Conservation (phyloP, 2,113 vertebrate genomes). For the Aviceda subcristata region DNA sequence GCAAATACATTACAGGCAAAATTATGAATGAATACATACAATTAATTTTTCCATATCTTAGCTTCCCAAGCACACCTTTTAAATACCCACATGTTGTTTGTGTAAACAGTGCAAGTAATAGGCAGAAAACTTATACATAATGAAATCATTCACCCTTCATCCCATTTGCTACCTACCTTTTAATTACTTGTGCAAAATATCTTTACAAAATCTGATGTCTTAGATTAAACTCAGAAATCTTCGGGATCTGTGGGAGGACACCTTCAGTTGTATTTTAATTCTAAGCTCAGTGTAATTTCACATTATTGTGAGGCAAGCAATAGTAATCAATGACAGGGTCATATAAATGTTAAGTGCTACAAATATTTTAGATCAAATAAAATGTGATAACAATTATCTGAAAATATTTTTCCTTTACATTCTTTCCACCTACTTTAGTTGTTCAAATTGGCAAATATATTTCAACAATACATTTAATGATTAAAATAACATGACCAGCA, state of each 20-base stretch:
- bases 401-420: background rate
- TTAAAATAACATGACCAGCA: background rate
- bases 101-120: background rate
- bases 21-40: background rate
- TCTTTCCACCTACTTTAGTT: background rate
- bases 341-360: background rate
- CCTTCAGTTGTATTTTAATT: background rate
- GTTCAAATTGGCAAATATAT: background rate
- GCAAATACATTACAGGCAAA: background rate
- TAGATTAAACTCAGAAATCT: background rate
- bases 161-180: background rate
- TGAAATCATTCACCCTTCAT: background rate
- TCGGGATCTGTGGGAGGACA: background rate
- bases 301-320: background rate
- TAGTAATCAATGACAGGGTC: background rate
- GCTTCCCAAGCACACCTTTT: background rate
- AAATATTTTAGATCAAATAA: background rate
- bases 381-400: background rate
- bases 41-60: background rate
- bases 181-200: background rate
- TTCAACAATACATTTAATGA: background rate
- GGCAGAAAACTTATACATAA: background rate
- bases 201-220: background rate
- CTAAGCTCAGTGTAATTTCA: background rate
- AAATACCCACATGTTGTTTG: accelerated